A percentile compares a stretch with the other conserved stretches of the same genome.
Evolutionary conservation across 2,113 vertebrate genomes (phyloP).

Genomic region (Cryptomyrus ogoouensis): DNA sequence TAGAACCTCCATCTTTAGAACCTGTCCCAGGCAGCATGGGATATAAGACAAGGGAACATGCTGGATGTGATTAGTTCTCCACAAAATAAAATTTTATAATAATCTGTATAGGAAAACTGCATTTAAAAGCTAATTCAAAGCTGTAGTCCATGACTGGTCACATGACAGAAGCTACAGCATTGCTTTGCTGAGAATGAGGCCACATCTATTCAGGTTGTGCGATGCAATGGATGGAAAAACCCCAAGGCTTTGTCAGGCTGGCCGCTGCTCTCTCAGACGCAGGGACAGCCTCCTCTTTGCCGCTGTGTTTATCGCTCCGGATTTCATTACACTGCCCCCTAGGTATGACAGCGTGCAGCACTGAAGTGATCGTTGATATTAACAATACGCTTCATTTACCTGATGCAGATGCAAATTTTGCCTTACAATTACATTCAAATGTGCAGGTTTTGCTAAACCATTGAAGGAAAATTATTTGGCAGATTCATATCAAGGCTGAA

Average conservation of each 20-base stretch:
- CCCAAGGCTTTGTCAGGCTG: slow-evolving; percentile 16
- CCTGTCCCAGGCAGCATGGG: background rate
- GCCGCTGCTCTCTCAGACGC: background rate
- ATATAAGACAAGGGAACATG: background rate
- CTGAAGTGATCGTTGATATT: background rate
- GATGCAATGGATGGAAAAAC: background rate
- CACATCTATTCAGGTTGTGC: slow-evolving; percentile 22
- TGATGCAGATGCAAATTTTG: background rate
- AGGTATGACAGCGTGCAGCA: background rate
- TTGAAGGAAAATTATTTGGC: background rate
- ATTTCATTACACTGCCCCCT: background rate
- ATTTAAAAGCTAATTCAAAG: background rate
- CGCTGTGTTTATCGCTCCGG: background rate
- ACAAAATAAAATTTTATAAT: background rate
- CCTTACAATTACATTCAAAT: background rate
- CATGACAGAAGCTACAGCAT: background rate
- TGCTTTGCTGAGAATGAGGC: slow-evolving; percentile 16
- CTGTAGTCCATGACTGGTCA: slow-evolving; percentile 7
- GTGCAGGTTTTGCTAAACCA: background rate
- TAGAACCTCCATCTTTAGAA: background rate
- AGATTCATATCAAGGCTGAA: background rate
- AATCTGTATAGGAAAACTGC: background rate
- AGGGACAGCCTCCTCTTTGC: background rate
- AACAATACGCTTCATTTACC: background rate
- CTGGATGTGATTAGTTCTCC: background rate